Base-by-base conservation (phyloP, 1,140 invertebrate genomes). In the Acromyrmex charruanus region DNA sequence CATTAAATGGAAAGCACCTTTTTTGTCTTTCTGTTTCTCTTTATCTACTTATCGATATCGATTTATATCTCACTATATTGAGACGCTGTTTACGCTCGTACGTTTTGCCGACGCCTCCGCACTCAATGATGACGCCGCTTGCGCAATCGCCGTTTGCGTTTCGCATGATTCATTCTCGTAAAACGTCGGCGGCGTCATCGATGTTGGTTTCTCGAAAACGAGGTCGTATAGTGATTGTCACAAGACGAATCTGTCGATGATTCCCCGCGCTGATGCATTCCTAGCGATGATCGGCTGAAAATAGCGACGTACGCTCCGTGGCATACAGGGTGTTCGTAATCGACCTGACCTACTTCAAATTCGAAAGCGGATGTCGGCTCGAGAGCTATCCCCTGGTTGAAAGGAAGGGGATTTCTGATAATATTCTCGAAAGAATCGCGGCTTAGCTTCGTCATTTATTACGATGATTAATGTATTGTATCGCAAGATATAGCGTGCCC, bases 81-180 rank as follows among this genome's bases (percentile, higher is more conserved):
- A 80, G 84, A 77, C 25, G 84, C 65, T 87, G 86, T 82, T 72
- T 82, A 82, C 71, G n/a, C 28, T 18, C 25, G 80, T 82, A 74
- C 61, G 63, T 81, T 51, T 51, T 18, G 16, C 66, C 75, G 77
- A 90, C 89, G 88, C 89, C 89, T 84, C 74, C 89, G 87, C 89
- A 53, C 39, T 55, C 39, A 69, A 79, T 66, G 89, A 89, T 75
- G 77, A 51, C 25, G 58, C 55, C 65, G 74, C 74, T 89, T 84
- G 79, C 85, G 88, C 88, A 90, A 90, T 58, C 77, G 72, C 51
- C 53, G 88, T 87, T 90, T 85, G 66, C 63, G 63, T 69, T 88
- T 66, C 84, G 66, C 63, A 58, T 89, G 88, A 90, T 77, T 89
- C 89, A 90, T 59, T 53, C 65, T 55, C 39, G 61, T 35, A 31